Base-by-base conservation (phyloP, 2,797 vertebrate species). In the Sphenodon punctatus region DNA sequence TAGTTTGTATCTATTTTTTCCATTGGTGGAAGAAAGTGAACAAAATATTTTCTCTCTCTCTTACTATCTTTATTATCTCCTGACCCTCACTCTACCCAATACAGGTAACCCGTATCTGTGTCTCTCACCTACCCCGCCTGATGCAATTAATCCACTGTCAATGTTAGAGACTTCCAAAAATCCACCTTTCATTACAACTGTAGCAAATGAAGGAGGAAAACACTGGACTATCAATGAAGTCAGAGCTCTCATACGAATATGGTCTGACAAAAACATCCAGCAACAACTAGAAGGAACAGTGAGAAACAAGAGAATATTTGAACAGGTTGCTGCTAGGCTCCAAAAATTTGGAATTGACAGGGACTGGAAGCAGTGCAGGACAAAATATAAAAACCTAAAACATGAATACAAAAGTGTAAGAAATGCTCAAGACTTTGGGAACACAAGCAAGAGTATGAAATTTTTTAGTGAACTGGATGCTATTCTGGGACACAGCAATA, bases 301-400 rank as follows among this genome's bases (percentile, higher is more conserved):
- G 7, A 96, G 97, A 88, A 98, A 98, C 94, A 98, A 98, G 94
- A 96, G 95, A 84, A 97, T 98, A 95, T 98, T 98, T 95, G 97
- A 99, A 80, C 97, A 98, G 89, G 97, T 97, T 96, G 96, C 97
- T 38, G 93, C 93, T 27, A 96, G 96, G 68, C 97, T 99, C 92
- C 97, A 97, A 45, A 95, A 95, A 46, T 96, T 94, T 2, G 97
- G 97, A 42, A 97, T 97, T 91, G 95, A 98, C 19, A 96, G 98
- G 85, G 97, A 98, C 94, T 97, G 97, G 98, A 98, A 97, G 80
- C 97, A 98, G 65, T 98, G 97, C 74, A 97, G 97, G 32, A 98
- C 97, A 23, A 99, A 99, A 77, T 97, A 98, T 80, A 98, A 98
- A 95, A 99, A 98, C 90, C 89, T 98, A 75, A 98, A 98, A 84